Percentiles rank a stretch among this genome's conserved stretches.
These are phyloP conservation scores for Pteronotus mesoamericanus DNA, from an alignment of 2,797 vertebrate genomes.

Conservation along the genomic window DNA sequence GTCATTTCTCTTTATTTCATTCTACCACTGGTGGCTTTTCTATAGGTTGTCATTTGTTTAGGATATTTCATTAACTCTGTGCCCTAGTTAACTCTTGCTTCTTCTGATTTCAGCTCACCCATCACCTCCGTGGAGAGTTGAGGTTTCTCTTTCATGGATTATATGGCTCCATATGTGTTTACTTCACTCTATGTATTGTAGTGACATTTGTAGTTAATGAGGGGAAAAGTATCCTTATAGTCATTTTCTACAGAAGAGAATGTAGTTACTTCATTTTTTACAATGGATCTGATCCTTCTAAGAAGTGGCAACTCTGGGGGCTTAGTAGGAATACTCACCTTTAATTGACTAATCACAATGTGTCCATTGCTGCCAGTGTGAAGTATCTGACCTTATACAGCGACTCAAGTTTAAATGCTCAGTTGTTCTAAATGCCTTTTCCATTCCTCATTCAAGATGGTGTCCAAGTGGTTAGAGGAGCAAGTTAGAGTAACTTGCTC, in stretches of 20 bases:
- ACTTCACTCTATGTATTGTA: not conserved
- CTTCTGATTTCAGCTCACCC: not conserved
- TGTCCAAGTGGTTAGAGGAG: not conserved
- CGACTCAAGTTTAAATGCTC: not conserved
- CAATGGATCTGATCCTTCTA: not conserved
- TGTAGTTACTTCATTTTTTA: not conserved
- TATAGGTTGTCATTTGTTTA: not conserved
- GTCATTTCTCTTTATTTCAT: not conserved
- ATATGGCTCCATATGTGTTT: not conserved
- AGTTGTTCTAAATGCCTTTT: not conserved
- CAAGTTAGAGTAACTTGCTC: not conserved
- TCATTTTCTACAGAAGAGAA: not conserved
- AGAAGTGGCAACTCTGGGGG: not conserved
- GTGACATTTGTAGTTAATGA: not conserved
- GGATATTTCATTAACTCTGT: not conserved
- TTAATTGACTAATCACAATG: not conserved
- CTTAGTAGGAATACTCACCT: not conserved
- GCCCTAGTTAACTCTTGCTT: not conserved
- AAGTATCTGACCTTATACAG: rapidly evolving
- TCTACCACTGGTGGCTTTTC: not conserved
- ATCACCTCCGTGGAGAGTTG: not conserved
- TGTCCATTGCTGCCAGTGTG: not conserved
- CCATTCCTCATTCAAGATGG: not conserved
- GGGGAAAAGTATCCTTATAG: not conserved
- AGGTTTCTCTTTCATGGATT: not conserved